Conservation (phyloP, 2,113 vertebrate species). For the Motacilla alba region DNA sequence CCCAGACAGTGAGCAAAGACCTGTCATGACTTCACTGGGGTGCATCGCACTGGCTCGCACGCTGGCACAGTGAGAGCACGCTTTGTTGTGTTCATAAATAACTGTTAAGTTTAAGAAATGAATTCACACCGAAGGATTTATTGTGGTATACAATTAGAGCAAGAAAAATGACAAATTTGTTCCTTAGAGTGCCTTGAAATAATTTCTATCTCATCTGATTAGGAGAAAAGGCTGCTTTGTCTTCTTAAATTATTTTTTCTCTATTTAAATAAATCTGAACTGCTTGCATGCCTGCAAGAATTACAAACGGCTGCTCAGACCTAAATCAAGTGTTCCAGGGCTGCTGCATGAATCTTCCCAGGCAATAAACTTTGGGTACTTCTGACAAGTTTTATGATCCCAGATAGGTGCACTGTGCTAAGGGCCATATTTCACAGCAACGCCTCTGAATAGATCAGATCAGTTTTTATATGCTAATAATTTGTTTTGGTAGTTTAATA, state of each 20-base stretch:
- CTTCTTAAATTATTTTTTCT: conserved; percentile 22
- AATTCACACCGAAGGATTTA: neutral
- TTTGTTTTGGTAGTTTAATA: conserved; percentile 52
- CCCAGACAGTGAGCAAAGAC: fast-evolving
- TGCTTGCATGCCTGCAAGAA: neutral
- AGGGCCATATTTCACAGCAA: conserved; percentile 37
- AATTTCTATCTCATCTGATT: conserved; percentile 29
- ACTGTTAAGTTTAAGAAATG: neutral
- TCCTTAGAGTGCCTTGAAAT: conserved; percentile 10
- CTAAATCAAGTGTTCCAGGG: conserved; percentile 43
- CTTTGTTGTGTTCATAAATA: neutral
- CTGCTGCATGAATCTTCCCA: conserved; percentile 41
- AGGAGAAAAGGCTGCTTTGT: conserved; percentile 23
- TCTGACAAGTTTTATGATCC: conserved; percentile 55
- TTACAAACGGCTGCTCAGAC: conserved; percentile 24
- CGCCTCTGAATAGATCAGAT: conserved; percentile 38
- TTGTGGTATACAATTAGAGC: neutral
- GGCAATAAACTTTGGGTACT: conserved; percentile 51
- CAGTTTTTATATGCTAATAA: conserved; percentile 55
- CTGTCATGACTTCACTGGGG: fast-evolving
- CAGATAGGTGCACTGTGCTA: neutral
- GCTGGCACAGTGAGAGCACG: neutral
- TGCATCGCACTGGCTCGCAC: fast-evolving
- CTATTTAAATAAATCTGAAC: conserved; percentile 31
- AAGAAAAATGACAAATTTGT: neutral